These are phyloP conservation scores for Petrolisthes cinctipes DNA, from an alignment of 2,888 invertebrate genomes.

Conservation along the genomic window DNA sequence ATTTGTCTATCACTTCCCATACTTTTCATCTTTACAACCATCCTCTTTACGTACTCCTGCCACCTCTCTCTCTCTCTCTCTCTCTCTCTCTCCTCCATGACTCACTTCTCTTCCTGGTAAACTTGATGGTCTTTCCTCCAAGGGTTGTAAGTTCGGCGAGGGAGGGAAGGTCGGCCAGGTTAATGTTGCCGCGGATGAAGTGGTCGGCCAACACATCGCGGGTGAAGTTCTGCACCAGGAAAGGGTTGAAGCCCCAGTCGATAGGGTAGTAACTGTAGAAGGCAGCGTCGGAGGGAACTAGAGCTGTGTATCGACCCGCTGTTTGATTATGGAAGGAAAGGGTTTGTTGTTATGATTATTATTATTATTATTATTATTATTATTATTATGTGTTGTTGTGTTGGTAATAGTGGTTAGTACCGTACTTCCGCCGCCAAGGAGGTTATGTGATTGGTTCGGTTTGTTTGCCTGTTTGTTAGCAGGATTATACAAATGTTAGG, in stretches of 20 bases:
- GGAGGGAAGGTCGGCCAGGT: slow-evolving; percentile 74
- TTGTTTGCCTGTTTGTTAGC: too few relatives aligned
- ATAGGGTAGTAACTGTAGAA: slow-evolving; percentile 80
- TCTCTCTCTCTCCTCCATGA: neutral
- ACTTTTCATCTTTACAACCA: neutral
- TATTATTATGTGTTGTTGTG: too few relatives aligned
- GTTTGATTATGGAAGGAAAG: slow-evolving; percentile 60
- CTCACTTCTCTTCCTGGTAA: slow-evolving; percentile 46
- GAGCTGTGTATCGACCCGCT: slow-evolving; percentile 76
- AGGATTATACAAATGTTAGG: too few relatives aligned
- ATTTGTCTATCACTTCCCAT: neutral
- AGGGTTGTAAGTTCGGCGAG: slow-evolving; percentile 74
- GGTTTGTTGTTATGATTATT: too few relatives aligned
- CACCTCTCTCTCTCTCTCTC: slow-evolving; percentile 10
- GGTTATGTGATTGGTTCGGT: too few relatives aligned
- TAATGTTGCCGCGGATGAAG: slow-evolving; percentile 69
- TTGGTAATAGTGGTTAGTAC: too few relatives aligned
- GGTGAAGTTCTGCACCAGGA: slow-evolving; percentile 72
- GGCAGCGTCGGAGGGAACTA: slow-evolving; percentile 77
- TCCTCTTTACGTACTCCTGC: too few relatives aligned
- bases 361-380: too few relatives aligned
- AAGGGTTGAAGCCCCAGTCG: slow-evolving; percentile 80
- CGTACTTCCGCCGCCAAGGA: too few relatives aligned
- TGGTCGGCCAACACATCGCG: slow-evolving; percentile 64
- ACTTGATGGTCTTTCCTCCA: slow-evolving; percentile 70